These are phyloP conservation scores for Dipodomys spectabilis DNA, from an alignment of 2,113 vertebrate species.

Conservation along the genomic window DNA sequence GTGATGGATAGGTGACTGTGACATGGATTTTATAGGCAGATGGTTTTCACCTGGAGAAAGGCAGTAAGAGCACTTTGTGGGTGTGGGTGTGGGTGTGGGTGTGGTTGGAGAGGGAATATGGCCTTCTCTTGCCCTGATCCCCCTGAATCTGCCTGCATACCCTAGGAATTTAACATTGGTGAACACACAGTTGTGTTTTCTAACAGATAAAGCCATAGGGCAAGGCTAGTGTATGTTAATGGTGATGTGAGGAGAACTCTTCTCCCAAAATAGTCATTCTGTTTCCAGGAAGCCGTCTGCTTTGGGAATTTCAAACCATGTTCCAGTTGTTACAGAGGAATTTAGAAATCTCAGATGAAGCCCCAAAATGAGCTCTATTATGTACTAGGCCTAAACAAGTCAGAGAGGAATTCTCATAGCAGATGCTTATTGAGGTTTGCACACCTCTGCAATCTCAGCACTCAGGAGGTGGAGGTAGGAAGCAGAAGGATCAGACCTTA, in stretches of 20 bases:
- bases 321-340: slow-evolving; percentile 33
- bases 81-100: not conserved
- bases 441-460: too few relatives aligned
- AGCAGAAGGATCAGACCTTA: too few relatives aligned
- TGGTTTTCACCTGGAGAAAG: slow-evolving; percentile 28
- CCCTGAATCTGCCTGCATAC: slow-evolving; percentile 10
- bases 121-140: not conserved
- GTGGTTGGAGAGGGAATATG: not conserved
- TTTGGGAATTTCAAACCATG: not conserved
- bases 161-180: not conserved
- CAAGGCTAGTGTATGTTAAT: slow-evolving; percentile 36
- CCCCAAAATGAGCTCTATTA: not conserved
- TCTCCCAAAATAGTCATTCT: slow-evolving; percentile 47
- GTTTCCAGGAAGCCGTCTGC: slow-evolving; percentile 37
- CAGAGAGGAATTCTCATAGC: not conserved
- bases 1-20: not conserved
- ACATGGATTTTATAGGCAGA: slow-evolving; percentile 38
- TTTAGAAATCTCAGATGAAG: slow-evolving; percentile 35
- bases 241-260: slow-evolving; percentile 30
- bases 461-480: too few relatives aligned
- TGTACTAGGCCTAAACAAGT: not conserved
- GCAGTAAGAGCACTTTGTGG: not conserved
- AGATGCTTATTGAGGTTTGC: not conserved
- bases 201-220: slow-evolving; percentile 55
- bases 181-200: not conserved